Conservation (phyloP, 2,797 vertebrate genomes). For the Fratercula arctica region DNA sequence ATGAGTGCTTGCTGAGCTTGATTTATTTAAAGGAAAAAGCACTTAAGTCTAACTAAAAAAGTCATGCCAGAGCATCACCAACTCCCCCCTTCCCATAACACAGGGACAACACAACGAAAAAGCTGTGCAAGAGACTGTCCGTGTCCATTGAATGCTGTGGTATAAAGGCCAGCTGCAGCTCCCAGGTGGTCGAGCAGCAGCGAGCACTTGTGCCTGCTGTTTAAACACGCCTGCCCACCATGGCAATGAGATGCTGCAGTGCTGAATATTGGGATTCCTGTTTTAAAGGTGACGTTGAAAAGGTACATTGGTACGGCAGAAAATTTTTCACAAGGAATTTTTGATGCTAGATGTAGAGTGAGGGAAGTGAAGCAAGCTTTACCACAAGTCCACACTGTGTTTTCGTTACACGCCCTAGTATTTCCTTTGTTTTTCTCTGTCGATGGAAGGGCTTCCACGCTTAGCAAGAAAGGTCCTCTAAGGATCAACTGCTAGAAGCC, state of each 20-base stretch:
- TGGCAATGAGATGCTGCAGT: neutral
- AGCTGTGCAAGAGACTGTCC: neutral
- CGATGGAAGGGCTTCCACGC: neutral
- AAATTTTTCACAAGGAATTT: neutral
- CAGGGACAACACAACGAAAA: neutral
- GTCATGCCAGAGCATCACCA: neutral
- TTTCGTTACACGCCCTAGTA: neutral
- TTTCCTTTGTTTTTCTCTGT: neutral
- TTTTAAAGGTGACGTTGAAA: neutral
- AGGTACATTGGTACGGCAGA: neutral
- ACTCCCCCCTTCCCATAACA: neutral
- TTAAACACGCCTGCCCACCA: neutral
- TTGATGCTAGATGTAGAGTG: neutral
- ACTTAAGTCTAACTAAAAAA: neutral
- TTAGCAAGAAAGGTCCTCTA: neutral
- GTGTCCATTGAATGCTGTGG: fast-evolving
- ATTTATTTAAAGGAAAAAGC: neutral
- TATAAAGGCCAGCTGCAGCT: neutral
- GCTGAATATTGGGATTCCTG: neutral
- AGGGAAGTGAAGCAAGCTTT: neutral
- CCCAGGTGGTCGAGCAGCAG: neutral
- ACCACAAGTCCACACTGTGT: neutral
- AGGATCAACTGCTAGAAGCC: neutral
- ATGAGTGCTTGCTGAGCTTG: neutral
- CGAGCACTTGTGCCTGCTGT: neutral